A percentile compares a stretch with the other conserved stretches of the same genome.
These are phyloP conservation scores for silkworm (Bombyx mori) DNA, from an alignment of 1,140 invertebrate species.

Conservation along the genomic window DNA sequence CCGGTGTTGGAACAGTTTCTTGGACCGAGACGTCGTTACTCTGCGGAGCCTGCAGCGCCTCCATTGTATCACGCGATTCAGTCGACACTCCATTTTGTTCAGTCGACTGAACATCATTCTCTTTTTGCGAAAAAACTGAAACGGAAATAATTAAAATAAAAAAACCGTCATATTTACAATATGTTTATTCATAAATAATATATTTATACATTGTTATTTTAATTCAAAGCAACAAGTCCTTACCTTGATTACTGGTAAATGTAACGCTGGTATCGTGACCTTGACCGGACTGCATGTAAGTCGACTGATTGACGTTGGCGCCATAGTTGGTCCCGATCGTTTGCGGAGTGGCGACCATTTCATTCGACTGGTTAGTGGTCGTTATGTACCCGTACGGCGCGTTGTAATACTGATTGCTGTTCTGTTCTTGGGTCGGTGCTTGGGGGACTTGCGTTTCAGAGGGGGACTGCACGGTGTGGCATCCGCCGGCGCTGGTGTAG, in stretches of 20 bases:
- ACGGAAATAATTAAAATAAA: slow-evolving; percentile 45
- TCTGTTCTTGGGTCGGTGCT: slow-evolving; percentile 21
- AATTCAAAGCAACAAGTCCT: slow-evolving; percentile 25
- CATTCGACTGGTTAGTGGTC: slow-evolving; percentile 36
- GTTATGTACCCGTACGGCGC: slow-evolving; percentile 68
- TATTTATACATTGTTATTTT: slow-evolving; percentile 20
- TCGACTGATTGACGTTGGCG: slow-evolving; percentile 43
- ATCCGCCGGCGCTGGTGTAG: slow-evolving; percentile 46
- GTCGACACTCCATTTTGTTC: background rate
- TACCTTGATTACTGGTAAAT: slow-evolving; percentile 51
- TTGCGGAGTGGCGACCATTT: slow-evolving; percentile 21
- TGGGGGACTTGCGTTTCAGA: slow-evolving; percentile 56
- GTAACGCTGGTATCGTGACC: slow-evolving; percentile 36
- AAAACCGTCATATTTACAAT: slow-evolving; percentile 38
- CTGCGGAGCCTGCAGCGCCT: no score
- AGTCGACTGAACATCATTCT: slow-evolving; percentile 23
- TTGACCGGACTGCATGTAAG: slow-evolving; percentile 50
- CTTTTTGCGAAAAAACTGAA: slow-evolving; percentile 48
- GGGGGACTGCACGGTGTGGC: slow-evolving; percentile 67
- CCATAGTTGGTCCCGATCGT: slow-evolving; percentile 34
- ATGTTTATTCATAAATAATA: slow-evolving; percentile 39
- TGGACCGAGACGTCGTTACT: no score
- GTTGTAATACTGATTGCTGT: slow-evolving; percentile 65
- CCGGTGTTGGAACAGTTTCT: no score
- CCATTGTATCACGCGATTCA: no score